Conservation (phyloP, 2,888 invertebrate species). For the Drosophila cognata region DNA sequence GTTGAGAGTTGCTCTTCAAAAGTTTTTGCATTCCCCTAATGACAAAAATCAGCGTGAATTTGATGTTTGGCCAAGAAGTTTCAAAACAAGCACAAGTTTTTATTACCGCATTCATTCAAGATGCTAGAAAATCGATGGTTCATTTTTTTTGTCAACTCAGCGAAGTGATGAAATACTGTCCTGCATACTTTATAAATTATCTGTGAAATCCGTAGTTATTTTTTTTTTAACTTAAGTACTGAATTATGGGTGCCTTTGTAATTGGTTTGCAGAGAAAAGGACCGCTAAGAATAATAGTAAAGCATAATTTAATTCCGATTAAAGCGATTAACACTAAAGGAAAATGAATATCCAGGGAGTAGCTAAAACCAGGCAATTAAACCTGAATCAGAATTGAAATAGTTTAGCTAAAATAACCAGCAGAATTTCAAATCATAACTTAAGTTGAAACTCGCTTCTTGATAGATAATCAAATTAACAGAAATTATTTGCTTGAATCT, state of each 20-base stretch:
- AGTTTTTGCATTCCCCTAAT: constrained; percentile 31
- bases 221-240: background rate
- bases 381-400: background rate
- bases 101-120: constrained; percentile 12
- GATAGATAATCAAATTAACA: background rate
- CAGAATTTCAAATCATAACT: background rate
- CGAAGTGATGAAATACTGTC: background rate
- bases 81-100: constrained; percentile 27
- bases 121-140: constrained; percentile 15
- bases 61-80: constrained; percentile 66
- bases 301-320: background rate
- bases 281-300: background rate
- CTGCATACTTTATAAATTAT: background rate
- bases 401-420: background rate
- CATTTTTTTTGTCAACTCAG: background rate
- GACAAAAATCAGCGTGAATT: constrained; percentile 80
- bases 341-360: background rate
- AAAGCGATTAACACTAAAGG: background rate
- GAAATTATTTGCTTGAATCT: background rate
- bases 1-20: constrained; percentile 56
- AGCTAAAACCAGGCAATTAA: background rate
- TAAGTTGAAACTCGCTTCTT: background rate
- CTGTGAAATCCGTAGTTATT: background rate
- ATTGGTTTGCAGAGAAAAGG: background rate
- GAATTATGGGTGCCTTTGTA: background rate